These are phyloP conservation scores for Globicephala melas DNA, from an alignment of 2,113 vertebrate genomes.

Conservation along the genomic window DNA sequence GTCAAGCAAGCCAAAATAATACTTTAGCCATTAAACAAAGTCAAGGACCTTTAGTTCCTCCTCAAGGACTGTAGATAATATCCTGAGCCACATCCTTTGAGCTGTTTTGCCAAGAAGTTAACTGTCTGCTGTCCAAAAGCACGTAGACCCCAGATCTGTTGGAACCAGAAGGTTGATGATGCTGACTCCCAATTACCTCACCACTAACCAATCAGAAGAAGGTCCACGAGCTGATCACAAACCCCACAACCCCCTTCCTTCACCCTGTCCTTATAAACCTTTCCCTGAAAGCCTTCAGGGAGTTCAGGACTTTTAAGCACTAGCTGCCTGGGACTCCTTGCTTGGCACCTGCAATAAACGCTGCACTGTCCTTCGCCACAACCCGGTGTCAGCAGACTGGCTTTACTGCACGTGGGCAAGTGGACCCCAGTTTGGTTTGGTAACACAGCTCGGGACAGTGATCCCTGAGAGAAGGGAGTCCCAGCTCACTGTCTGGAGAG, in stretches of 20 bases:
- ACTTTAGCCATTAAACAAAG: not conserved
- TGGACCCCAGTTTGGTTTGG: not conserved
- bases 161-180: not conserved
- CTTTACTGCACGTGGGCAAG: not conserved
- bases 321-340: not conserved
- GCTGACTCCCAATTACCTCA: not conserved
- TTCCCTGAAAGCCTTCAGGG: not conserved
- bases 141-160: accelerated
- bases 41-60: not conserved
- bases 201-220: not conserved
- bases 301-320: not conserved
- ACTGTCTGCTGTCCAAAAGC: not conserved
- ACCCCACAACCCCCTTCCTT: not conserved
- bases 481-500: too few species aligned
- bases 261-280: not conserved
- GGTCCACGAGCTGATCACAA: not conserved
- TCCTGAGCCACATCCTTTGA: not conserved
- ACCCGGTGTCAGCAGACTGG: not conserved
- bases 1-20: not conserved
- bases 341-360: not conserved
- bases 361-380: not conserved
- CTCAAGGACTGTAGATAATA: not conserved
- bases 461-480: not conserved
- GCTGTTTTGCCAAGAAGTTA: not conserved
- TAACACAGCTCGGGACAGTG: not conserved